Conservation (phyloP, 2,113 vertebrate species). For the Pelodiscus sinensis region DNA sequence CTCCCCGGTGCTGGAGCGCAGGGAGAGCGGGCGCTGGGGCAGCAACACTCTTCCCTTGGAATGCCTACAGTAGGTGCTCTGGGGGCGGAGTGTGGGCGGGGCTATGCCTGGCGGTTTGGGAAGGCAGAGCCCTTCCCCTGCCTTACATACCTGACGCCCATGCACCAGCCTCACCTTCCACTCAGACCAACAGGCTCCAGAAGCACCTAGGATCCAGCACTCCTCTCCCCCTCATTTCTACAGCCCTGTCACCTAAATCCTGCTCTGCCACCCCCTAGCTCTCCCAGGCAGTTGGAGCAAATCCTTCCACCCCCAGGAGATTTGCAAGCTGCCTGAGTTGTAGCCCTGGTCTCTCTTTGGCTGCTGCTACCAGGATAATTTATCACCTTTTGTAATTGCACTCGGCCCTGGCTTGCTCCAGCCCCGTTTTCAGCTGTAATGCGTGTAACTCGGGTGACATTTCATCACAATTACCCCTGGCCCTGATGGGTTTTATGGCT, state of each 20-base stretch:
- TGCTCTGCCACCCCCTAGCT: accelerated
- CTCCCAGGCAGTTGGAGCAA: accelerated
- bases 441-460: background rate
- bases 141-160: too few species aligned
- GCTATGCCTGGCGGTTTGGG: too few species aligned
- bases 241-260: accelerated
- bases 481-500: background rate
- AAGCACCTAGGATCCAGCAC: background rate
- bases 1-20: too few species aligned
- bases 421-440: accelerated
- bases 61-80: too few species aligned
- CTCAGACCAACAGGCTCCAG: background rate
- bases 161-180: too few species aligned
- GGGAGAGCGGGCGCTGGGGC: too few species aligned
- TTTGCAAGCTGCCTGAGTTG: background rate
- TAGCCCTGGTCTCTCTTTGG: accelerated
- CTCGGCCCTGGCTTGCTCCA: background rate
- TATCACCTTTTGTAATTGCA: accelerated
- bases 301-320: background rate
- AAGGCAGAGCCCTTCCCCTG: too few species aligned
- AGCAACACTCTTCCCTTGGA: too few species aligned
- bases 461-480: background rate
- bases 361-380: background rate
- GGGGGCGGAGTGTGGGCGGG: too few species aligned
- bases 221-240: background rate